Conservation (phyloP, 2,888 invertebrate species). For the Drosophila borborema region DNA sequence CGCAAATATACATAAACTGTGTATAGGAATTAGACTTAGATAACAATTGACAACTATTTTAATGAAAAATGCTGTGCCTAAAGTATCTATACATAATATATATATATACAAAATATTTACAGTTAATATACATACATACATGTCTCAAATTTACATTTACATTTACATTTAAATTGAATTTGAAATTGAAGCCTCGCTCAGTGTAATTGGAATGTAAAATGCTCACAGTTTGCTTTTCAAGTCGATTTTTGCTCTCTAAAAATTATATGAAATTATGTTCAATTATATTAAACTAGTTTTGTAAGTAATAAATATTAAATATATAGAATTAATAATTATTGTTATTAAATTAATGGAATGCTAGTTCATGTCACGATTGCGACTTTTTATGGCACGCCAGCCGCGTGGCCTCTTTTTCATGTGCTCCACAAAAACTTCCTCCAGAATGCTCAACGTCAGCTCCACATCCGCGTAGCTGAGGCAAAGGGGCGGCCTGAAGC, state of each 20-base stretch:
- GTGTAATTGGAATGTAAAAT: constrained; percentile 44
- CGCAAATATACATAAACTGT: constrained; percentile 14
- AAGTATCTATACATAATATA: constrained; percentile 34
- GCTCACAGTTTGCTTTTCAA: constrained; percentile 46
- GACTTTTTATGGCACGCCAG: constrained; percentile 68
- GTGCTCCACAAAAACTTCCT: constrained; percentile 72
- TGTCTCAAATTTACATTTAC: neutral
- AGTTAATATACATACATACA: constrained; percentile 18
- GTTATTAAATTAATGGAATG: neutral
- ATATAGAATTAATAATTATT: constrained; percentile 10
- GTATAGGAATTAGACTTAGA: constrained; percentile 12
- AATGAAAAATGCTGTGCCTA: constrained; percentile 73
- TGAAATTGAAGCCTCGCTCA: constrained; percentile 46
- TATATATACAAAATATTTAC: constrained; percentile 33
- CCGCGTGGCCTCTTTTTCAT: constrained; percentile 77
- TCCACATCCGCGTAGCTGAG: constrained; percentile 93
- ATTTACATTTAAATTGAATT: constrained; percentile 15
- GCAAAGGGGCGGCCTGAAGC: constrained; percentile 98
- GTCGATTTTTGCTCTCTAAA: constrained; percentile 43
- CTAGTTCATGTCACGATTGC: neutral
- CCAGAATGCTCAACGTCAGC: constrained; percentile 88
- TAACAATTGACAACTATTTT: constrained; percentile 10
- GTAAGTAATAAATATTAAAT: constrained; percentile 46
- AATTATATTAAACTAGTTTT: constrained; percentile 40
- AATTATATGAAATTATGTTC: constrained; percentile 41